Conservation (phyloP, 2,113 vertebrate genomes). For the Lepus europaeus region DNA sequence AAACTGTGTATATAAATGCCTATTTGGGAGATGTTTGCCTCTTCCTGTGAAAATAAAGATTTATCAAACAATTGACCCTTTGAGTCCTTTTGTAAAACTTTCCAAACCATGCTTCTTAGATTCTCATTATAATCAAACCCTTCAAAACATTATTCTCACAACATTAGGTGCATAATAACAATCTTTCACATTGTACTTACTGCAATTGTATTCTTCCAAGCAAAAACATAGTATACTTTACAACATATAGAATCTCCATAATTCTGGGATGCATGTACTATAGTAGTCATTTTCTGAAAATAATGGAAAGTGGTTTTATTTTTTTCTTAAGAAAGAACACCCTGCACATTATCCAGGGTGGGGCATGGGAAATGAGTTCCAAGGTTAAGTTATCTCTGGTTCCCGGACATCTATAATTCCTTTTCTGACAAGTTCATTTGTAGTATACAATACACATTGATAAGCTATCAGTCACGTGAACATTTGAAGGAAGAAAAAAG, state of each 20-base stretch:
- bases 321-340: slow-evolving; percentile 78
- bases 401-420: slow-evolving; percentile 81
- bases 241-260: slow-evolving; percentile 68
- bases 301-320: slow-evolving; percentile 76
- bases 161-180: slow-evolving; percentile 74
- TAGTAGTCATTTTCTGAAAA: slow-evolving; percentile 79
- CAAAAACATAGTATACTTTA: slow-evolving; percentile 71
- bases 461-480: slow-evolving; percentile 86
- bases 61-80: background rate
- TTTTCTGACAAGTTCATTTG: slow-evolving; percentile 85
- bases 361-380: slow-evolving; percentile 85
- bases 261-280: slow-evolving; percentile 65
- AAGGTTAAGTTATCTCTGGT: slow-evolving; percentile 87
- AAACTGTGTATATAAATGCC: background rate
- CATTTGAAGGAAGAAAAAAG: slow-evolving; percentile 82
- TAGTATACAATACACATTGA: slow-evolving; percentile 86
- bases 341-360: slow-evolving; percentile 75
- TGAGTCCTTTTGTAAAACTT: background rate
- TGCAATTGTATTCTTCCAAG: background rate
- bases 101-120: slow-evolving; percentile 50
- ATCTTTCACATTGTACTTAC: slow-evolving; percentile 43
- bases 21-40: background rate
- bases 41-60: background rate
- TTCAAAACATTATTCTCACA: slow-evolving; percentile 71
- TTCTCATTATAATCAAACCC: slow-evolving; percentile 67